A percentile compares a stretch with the other conserved stretches of the same genome.
Evolutionary conservation across 2,888 invertebrate genomes (phyloP).

Genomic region (Calliphora vomitoria): DNA sequence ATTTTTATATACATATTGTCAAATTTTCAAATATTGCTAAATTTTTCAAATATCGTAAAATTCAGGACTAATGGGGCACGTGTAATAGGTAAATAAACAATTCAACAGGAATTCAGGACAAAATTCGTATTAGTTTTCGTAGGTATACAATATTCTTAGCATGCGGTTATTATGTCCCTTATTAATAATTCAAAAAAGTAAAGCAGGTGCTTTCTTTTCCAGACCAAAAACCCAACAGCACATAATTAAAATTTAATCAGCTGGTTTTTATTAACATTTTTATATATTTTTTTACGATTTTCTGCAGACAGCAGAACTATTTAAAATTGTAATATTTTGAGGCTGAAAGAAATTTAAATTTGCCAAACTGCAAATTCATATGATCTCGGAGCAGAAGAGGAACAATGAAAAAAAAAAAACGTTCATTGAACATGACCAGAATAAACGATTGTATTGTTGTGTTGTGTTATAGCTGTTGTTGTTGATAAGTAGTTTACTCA

Average conservation of each 20-base stretch:
- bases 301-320: neutral
- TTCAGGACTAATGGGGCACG: no score
- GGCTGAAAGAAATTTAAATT: slow-evolving; percentile 41
- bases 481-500: slow-evolving; percentile 37
- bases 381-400: neutral
- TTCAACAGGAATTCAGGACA: no score
- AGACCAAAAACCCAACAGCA: neutral
- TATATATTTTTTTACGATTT: neutral
- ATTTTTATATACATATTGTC: no score
- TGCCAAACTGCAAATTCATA: slow-evolving; percentile 13
- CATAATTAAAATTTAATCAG: slow-evolving; percentile 39
- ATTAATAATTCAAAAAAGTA: neutral
- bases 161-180: slow-evolving; percentile 1
- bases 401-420: slow-evolving; percentile 8
- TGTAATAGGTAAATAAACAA: no score
- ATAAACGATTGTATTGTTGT: slow-evolving; percentile 55
- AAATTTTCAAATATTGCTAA: no score
- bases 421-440: slow-evolving; percentile 63
- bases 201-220: slow-evolving; percentile 23
- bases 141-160: neutral
- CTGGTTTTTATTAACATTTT: slow-evolving; percentile 22
- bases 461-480: neutral
- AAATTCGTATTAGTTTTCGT: no score
- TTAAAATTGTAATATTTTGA: slow-evolving; percentile 39
- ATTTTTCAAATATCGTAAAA: no score